These are phyloP conservation scores for Acanthopagrus latus DNA, from an alignment of 2,797 vertebrate genomes.

Conservation along the genomic window DNA sequence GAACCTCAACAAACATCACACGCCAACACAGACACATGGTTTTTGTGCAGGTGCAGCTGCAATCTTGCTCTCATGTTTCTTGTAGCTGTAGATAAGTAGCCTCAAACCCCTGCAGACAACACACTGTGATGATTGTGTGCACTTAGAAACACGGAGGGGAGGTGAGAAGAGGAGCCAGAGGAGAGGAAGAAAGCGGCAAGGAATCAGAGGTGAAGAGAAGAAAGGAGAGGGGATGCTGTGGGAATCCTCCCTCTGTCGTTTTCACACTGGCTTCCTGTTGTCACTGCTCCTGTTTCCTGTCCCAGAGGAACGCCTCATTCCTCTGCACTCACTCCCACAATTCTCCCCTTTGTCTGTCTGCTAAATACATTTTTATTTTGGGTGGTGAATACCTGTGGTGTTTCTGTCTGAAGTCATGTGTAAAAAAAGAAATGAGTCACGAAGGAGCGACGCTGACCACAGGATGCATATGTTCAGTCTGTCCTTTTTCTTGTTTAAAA, in stretches of 20 bases:
- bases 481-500: conserved; percentile 15
- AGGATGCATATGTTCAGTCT: background rate
- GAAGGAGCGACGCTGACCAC: background rate
- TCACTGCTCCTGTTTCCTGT: conserved; percentile 73
- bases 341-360: conserved; percentile 31
- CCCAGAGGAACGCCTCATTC: conserved; percentile 60
- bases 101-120: conserved; percentile 39
- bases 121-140: conserved; percentile 23
- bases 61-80: conserved; percentile 30
- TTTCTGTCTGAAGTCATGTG: conserved; percentile 9
- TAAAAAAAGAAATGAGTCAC: conserved; percentile 4
- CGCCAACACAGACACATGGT: background rate
- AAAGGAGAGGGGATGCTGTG: conserved; percentile 52
- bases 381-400: conserved; percentile 2
- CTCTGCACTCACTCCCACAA: conserved; percentile 42
- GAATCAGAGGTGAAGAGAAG: conserved; percentile 37
- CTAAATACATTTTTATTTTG: conserved; percentile 24
- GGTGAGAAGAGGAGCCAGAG: conserved; percentile 52
- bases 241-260: conserved; percentile 65
- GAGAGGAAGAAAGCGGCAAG: conserved; percentile 32
- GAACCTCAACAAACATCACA: conserved; percentile 1
- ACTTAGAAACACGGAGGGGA: conserved; percentile 41
- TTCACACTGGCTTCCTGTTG: conserved; percentile 74
- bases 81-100: conserved; percentile 24
- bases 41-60: background rate